Percentiles rank a stretch among this genome's conserved stretches.
These are phyloP conservation scores for Brachyhypopomus occidentalis DNA, from an alignment of 2,113 vertebrate genomes.

Conservation along the genomic window DNA sequence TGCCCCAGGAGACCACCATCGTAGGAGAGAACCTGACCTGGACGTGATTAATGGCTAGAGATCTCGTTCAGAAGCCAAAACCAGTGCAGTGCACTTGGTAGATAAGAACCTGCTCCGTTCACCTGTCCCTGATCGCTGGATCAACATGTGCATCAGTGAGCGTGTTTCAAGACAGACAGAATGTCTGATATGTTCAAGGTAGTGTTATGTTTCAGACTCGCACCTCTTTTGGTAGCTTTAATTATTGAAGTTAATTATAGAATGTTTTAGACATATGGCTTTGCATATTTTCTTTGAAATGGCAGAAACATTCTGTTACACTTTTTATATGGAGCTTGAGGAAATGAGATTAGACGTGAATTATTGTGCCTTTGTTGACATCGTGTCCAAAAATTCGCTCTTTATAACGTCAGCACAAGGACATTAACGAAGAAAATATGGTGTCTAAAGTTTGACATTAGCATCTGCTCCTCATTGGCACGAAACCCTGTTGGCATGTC, in stretches of 20 bases:
- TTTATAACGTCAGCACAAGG: not conserved
- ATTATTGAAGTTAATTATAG: not conserved
- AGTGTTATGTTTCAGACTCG: not conserved
- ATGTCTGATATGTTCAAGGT: conserved; percentile 25
- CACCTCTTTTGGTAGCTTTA: not conserved
- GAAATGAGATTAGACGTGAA: conserved; percentile 1
- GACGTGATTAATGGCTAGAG: not conserved
- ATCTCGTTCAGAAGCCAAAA: not conserved
- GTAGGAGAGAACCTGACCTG: not conserved
- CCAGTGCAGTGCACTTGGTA: too few relatives aligned
- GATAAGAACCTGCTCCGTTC: conserved; percentile 47
- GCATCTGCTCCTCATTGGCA: not conserved
- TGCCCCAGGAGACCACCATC: not conserved
- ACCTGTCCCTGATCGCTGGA: not conserved
- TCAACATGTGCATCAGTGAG: conserved; percentile 3
- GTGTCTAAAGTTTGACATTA: not conserved
- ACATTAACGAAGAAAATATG: not conserved
- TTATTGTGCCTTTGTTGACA: conserved; percentile 4
- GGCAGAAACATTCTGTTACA: not conserved
- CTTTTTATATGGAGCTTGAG: not conserved
- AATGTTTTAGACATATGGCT: conserved; percentile 8
- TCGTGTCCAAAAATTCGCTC: not conserved
- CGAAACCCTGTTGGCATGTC: not conserved
- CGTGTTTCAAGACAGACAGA: conserved; percentile 25
- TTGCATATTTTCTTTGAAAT: not conserved